These are phyloP conservation scores for Standfussiana lucernea DNA, from an alignment of 2,888 invertebrate genomes.

Conservation along the genomic window DNA sequence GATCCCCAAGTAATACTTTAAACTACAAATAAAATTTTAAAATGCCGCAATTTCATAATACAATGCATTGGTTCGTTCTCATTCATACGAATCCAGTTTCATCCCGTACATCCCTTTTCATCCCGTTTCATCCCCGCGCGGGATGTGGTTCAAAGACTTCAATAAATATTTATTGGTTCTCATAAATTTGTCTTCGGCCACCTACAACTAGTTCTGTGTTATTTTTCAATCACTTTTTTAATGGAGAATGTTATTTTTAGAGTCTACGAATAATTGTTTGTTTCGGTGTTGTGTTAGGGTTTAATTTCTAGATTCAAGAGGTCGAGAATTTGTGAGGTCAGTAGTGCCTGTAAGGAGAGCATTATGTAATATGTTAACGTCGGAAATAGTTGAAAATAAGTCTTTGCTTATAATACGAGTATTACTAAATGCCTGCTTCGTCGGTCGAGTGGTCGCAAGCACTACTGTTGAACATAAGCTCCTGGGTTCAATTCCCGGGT, in stretches of 20 bases:
- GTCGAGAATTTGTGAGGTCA: not conserved
- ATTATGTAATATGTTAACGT: not conserved
- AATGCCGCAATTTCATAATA: constrained; percentile 60
- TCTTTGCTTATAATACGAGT: not conserved
- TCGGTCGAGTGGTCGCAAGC: too few relatives aligned
- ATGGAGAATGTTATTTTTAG: constrained; percentile 23
- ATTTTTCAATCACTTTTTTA: constrained; percentile 69
- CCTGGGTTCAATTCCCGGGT: not conserved
- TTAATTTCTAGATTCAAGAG: not conserved
- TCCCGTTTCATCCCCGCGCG: constrained; percentile 52
- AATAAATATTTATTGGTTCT: constrained; percentile 78
- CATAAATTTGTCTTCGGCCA: constrained; percentile 66
- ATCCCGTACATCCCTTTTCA: constrained; percentile 52
- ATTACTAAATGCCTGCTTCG: not conserved
- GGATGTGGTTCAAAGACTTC: constrained; percentile 67
- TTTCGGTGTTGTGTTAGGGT: not conserved
- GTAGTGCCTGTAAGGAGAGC: not conserved
- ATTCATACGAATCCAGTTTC: constrained; percentile 62
- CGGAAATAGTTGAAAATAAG: not conserved
- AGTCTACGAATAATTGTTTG: not conserved
- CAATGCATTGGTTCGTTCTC: constrained; percentile 65
- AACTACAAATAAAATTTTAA: constrained; percentile 45
- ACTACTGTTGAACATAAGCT: not conserved
- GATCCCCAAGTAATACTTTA: constrained; percentile 15
- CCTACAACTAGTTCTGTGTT: constrained; percentile 44